Evolutionary conservation across 2,888 invertebrate species (phyloP), one percentile per base, ranked within the genome.

Genomic region (Drosophila merina): DNA sequence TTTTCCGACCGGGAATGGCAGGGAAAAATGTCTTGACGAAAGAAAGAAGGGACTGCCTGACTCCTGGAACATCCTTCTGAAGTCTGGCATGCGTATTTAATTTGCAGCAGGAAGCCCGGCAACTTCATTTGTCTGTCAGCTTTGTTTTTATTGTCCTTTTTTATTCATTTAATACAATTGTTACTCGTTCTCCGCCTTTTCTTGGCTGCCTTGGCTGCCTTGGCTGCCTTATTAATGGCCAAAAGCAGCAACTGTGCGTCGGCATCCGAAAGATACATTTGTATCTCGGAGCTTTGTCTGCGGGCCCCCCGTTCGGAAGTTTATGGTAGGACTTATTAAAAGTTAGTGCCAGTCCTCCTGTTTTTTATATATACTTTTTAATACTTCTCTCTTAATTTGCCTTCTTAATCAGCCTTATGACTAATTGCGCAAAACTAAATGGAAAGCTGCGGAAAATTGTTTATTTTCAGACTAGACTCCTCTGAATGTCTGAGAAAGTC

Each of bases 101-200:
- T 86, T 88, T 74, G 72, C 70, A 76, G 72, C 42, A 67, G 68
- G 55, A 54, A 56, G 47, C 57, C 56, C 36, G 14, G 49, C 70
- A 75, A 75, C 75, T 75, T 75, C 55, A 71, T 75, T 75, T 75
- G 62, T 62, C 73, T 72, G 70, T 72, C 57, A 55, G 55, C 56
- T 63, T 63, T 71, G 58, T 73, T 77, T 73, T 75, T 77, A 74
- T 74, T 64, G 31, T 57, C 56, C 52, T 60, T 49, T 68, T 69
- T 82, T 74, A 55, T 66, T 71, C 78, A 74, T 83, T 88, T 86
- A 88, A 88, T 88, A 77, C 84, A 86, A 88, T 84, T 84, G 84
- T 76, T 83, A 70, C 72, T 55, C 40, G 49, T 60, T 40, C 69
- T 52, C 50, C 64, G 49, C 51, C 59, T 71, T 60, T 49, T 44